phyloP scores from a whole-genome alignment of 2,888 invertebrate species.

The Mimas tiliae region DNA sequence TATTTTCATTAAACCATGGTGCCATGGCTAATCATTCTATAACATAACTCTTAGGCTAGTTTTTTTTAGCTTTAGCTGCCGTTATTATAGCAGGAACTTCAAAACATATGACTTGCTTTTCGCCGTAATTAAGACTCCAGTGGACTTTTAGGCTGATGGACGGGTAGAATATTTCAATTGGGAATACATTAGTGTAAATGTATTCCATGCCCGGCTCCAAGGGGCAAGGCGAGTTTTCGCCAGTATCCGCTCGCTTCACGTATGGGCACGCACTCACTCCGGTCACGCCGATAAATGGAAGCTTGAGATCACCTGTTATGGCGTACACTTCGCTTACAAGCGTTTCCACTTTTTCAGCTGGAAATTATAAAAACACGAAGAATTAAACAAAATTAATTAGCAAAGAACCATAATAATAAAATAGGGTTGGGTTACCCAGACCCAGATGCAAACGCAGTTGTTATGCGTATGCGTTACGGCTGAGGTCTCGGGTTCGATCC shows the following conservation, averaged over 20 bases:
- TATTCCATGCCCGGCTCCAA: slow-evolving; percentile 87
- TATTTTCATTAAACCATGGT: too few relatives aligned
- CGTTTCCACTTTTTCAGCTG: slow-evolving; percentile 62
- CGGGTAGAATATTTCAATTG: slow-evolving; percentile 79
- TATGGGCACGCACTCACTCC: slow-evolving; percentile 86
- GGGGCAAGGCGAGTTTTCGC: slow-evolving; percentile 86
- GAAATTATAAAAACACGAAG: neutral
- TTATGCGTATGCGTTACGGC: too few relatives aligned
- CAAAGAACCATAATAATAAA: neutral
- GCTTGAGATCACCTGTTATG: slow-evolving; percentile 79
- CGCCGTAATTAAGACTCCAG: slow-evolving; percentile 83
- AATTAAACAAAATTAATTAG: neutral
- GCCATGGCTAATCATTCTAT: too few relatives aligned
- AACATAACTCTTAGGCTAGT: too few relatives aligned
- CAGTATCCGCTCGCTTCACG: slow-evolving; percentile 55
- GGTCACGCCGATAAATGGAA: slow-evolving; percentile 90
- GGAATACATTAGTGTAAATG: slow-evolving; percentile 85
- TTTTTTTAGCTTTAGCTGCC: slow-evolving; percentile 23
- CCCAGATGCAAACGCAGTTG: too few relatives aligned
- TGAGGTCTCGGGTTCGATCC: too few relatives aligned
- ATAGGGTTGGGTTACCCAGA: too few relatives aligned
- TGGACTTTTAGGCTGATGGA: slow-evolving; percentile 81
- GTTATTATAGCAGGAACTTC: slow-evolving; percentile 82
- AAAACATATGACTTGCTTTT: slow-evolving; percentile 85
- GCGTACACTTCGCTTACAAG: slow-evolving; percentile 84